Evolutionary conservation across 2,797 vertebrate genomes (phyloP).

Genomic region (Eurystomus glaucurus): DNA sequence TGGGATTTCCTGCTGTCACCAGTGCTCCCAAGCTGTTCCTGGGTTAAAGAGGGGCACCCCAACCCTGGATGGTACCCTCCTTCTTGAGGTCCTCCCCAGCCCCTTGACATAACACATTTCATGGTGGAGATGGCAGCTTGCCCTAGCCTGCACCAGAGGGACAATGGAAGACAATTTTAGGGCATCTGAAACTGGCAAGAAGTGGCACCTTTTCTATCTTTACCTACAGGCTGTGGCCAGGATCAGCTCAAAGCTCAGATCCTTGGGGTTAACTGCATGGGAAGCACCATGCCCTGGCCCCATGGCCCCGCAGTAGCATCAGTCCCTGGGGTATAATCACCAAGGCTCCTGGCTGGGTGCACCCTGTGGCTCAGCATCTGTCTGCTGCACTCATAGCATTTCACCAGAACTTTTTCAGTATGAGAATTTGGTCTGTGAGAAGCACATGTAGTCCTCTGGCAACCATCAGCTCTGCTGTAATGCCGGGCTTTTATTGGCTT

Average conservation of each 20-base stretch:
- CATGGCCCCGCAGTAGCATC: fast-evolving
- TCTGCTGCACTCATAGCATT: neutral
- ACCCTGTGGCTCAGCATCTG: neutral
- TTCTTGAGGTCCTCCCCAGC: neutral
- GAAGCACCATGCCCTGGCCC: neutral
- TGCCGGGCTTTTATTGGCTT: neutral
- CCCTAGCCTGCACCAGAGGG: fast-evolving
- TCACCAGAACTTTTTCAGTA: neutral
- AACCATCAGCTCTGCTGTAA: neutral
- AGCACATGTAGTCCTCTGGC: neutral
- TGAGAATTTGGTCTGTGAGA: neutral
- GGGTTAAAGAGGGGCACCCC: fast-evolving
- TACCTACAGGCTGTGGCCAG: neutral
- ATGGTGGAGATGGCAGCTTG: fast-evolving
- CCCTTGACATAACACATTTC: fast-evolving
- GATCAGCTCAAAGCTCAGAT: neutral
- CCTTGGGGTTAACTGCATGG: neutral
- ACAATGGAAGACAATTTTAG: neutral
- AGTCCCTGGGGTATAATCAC: fast-evolving
- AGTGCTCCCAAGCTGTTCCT: fast-evolving
- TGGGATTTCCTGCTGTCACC: neutral
- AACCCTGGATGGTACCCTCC: fast-evolving
- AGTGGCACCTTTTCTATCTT: neutral
- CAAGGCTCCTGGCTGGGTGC: fast-evolving
- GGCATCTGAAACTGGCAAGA: neutral